A percentile compares a stretch with the other conserved stretches of the same genome.
Evolutionary conservation across 2,113 vertebrate genomes (phyloP).

Genomic region (Cettia cetti): DNA sequence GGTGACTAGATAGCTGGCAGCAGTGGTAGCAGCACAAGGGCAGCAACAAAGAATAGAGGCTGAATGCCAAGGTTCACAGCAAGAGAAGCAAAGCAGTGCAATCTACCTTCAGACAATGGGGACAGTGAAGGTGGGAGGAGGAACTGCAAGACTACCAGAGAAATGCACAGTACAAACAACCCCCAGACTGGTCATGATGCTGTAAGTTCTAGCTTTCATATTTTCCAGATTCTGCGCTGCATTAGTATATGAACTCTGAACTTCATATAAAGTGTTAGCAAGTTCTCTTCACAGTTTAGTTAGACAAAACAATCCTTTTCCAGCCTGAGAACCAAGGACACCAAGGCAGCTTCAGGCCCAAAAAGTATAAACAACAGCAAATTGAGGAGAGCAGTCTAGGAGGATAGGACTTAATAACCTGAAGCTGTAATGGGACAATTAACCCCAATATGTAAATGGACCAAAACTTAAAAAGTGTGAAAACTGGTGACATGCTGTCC

Average conservation of each 20-base stretch:
- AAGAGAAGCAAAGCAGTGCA: background rate
- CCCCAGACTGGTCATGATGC: background rate
- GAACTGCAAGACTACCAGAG: background rate
- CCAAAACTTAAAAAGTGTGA: background rate
- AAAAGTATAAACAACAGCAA: no score
- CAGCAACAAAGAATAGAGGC: background rate
- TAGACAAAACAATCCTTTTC: background rate
- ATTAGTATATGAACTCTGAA: background rate
- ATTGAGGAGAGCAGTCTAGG: background rate
- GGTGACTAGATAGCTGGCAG: background rate
- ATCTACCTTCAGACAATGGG: background rate
- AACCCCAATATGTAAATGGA: background rate
- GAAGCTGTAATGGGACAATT: background rate
- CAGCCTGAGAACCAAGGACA: background rate
- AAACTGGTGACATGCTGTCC: background rate
- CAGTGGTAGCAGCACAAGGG: background rate
- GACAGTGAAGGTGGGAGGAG: background rate
- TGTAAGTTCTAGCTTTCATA: background rate
- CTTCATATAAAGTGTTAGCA: background rate
- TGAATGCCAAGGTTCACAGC: background rate
- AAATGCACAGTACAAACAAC: accelerated
- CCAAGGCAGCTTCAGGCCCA: background rate
- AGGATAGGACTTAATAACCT: background rate
- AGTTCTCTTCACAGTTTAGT: background rate
- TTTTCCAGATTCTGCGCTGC: background rate